Percentiles rank a stretch among this genome's conserved stretches.
These are phyloP conservation scores for Turdus rufiventris DNA, from an alignment of 2,113 vertebrate species.

Conservation along the genomic window DNA sequence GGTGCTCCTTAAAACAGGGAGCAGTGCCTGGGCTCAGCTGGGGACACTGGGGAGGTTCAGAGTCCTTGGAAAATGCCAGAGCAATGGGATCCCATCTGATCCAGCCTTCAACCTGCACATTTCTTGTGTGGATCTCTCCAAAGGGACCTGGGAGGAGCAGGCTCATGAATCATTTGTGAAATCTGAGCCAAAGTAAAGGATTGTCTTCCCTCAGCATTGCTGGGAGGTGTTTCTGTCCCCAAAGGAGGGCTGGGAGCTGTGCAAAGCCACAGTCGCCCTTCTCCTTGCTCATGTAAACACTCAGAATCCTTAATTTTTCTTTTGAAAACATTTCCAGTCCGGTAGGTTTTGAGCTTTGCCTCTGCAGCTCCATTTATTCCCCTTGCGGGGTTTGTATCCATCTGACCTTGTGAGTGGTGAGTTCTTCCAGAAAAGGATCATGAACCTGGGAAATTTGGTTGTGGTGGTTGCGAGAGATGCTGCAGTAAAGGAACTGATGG, in stretches of 20 bases:
- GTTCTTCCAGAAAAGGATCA: background rate
- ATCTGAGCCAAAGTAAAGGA: background rate
- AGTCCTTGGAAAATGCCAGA: background rate
- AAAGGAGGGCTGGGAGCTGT: background rate
- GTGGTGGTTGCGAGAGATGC: background rate
- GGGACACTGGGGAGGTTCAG: background rate
- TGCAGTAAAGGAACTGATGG: background rate
- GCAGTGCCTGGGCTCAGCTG: accelerated
- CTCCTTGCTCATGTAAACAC: background rate
- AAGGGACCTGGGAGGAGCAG: background rate
- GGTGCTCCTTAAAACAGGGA: accelerated
- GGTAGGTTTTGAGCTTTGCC: background rate
- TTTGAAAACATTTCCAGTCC: background rate
- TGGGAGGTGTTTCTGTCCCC: background rate
- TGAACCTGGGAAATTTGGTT: background rate
- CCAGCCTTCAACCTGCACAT: accelerated
- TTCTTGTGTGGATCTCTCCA: background rate
- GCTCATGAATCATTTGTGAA: accelerated
- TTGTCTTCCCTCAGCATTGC: background rate
- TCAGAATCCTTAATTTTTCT: background rate
- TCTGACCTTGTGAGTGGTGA: background rate
- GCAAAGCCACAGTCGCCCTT: background rate
- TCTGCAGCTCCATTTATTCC: background rate
- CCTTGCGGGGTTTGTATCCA: background rate
- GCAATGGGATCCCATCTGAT: background rate